Percentiles rank a stretch among this genome's conserved stretches.
phyloP scores from a whole-genome alignment of 1,140 invertebrate species.

The Drosophila jambulina region DNA sequence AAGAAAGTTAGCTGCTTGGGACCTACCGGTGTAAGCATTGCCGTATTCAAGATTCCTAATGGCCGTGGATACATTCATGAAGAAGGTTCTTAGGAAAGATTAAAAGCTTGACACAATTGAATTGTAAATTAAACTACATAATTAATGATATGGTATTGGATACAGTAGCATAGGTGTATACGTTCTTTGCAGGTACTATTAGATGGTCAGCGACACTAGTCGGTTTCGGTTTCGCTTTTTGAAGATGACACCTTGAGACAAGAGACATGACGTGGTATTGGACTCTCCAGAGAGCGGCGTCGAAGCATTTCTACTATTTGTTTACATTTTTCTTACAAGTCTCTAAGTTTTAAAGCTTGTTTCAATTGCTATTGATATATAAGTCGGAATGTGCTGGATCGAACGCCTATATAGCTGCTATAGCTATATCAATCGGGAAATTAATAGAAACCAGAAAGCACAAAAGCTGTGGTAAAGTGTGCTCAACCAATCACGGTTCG shows the following conservation, averaged over 20 bases:
- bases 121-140: background rate
- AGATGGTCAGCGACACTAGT: background rate
- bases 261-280: no score
- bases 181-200: background rate
- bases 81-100: background rate
- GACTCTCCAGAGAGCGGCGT: no score
- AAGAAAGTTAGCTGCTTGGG: slow-evolving; percentile 87
- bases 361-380: no score
- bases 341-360: no score
- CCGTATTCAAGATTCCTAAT: background rate
- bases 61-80: background rate
- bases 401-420: background rate
- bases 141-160: background rate
- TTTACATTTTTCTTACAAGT: no score
- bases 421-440: background rate
- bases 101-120: background rate
- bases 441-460: background rate
- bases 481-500: background rate
- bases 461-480: background rate
- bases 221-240: background rate
- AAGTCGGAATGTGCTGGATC: background rate
- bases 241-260: background rate
- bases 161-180: background rate
- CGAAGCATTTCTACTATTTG: no score
- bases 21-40: slow-evolving; percentile 15